A percentile compares a stretch with the other conserved stretches of the same genome.
Evolutionary conservation across 2,888 invertebrate species (phyloP).

Genomic region (Dicyrtoma fusca): DNA sequence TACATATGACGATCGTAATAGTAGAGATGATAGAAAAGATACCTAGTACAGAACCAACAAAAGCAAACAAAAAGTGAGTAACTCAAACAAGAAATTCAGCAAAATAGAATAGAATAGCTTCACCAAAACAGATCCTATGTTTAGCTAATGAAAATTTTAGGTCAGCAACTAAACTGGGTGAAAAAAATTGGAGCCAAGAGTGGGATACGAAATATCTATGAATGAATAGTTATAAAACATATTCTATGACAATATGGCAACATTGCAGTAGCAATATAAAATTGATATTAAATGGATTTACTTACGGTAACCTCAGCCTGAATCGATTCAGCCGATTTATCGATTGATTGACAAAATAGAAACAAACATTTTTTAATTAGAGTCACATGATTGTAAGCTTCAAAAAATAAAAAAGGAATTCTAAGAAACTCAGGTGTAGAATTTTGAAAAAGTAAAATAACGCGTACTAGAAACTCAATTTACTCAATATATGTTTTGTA

Average conservation of each 20-base stretch:
- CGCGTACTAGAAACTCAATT: background rate
- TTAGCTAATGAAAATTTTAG: background rate
- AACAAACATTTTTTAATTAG: constrained; percentile 21
- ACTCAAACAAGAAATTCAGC: no score
- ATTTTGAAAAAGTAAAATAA: background rate
- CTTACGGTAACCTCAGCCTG: constrained; percentile 58
- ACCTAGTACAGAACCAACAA: no score
- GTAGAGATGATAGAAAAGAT: no score
- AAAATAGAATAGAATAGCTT: no score
- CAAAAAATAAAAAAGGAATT: background rate
- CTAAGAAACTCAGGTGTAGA: background rate
- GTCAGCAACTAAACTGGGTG: background rate
- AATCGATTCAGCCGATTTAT: constrained; percentile 41
- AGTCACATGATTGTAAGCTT: background rate
- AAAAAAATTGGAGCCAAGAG: constrained; percentile 4
- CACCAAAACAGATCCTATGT: no score
- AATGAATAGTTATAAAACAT: background rate
- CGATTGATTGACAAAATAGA: constrained; percentile 21
- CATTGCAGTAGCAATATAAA: constrained; percentile 22
- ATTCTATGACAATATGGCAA: background rate
- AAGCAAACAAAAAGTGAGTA: no score
- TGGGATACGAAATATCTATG: background rate
- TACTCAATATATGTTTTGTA: background rate
- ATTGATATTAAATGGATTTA: constrained; percentile 36
- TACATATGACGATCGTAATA: no score